Base-by-base conservation (phyloP, 2,113 vertebrate species). In the Bungarus multicinctus region DNA sequence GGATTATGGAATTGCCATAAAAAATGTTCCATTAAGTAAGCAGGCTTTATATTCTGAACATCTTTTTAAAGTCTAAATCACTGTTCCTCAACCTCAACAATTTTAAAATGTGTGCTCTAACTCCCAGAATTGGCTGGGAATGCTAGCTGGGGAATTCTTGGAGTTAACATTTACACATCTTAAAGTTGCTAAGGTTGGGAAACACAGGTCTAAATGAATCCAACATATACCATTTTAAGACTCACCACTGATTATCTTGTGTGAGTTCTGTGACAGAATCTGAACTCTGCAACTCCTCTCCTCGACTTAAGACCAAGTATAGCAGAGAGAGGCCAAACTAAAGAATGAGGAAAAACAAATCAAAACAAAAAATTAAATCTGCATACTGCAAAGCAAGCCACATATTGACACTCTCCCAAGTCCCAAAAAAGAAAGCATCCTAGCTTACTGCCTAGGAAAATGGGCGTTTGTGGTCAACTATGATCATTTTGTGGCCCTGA, bases 321-420 rank as follows among this genome's bases (percentile, higher is more conserved):
- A 99, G 98, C 96, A 99, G 97, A 34, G 99, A 99, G 94, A 99
- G 98, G 64, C 99, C 99, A 11, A 99, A 99, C 99, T 99, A 81
- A 0, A 6, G 52, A 43, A 34, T 39, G 47, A 8, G 52, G 5
- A 8, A n/a, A 5, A 18, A 55, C 23, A 16, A 43, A 5, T 11
- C 89, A 20, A 55, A 64, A n/a, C 14, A 9, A 81, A 1, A 81
- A 81, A 81, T 81, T 39, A 81, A 20, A 34, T 11, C 22, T 22
- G 22, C 30, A 81, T 3, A 22, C 18, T 81, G 18, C 74, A 81
- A 81, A 43, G 34, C 74, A 81, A 43, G 3, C 22, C 74, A 81
- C 20, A 43, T 81, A 81, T 9, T 39, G 34, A 22, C 18, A 81
- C 34, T 23, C 34, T 43, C 74, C 34, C 18, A 81, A 43, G 20